Base-by-base conservation (phyloP, 2,113 vertebrate genomes). In the Lepus timidus region DNA sequence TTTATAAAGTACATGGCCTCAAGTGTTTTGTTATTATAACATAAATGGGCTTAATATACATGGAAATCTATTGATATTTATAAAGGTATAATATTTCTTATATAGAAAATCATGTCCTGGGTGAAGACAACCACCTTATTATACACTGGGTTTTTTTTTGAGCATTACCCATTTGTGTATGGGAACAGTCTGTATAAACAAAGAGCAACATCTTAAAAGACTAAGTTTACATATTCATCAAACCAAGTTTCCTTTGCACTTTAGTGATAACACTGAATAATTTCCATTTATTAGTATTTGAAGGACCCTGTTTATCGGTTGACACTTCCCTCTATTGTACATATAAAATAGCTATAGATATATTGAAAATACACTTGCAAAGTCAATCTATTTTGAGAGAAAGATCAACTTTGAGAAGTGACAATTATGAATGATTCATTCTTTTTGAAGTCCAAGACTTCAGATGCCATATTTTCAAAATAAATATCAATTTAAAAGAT, bases 391-490 rank as follows among this genome's bases (percentile, higher is more conserved):
- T 84, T 84, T 58, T 19, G 19, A 85, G 33, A 29, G 25, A 70
- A 94, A 94, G 36, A 68, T 2, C 1, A 82, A 39, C 14, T 84
- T 75, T 78, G 52, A 36, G 49, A 90, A 84, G 74, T 52, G 9
- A 58, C 31, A 93, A 55, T 19, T 33, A 88, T 29, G 90, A 91
- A 39, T 92, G 62, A 92, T 65, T 74, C 20, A 88, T 62, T 78
- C 6, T 20, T 68, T 86, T 70, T 44, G 31, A 86, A 81, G 23
- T 68, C 70, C 33, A 84, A 84, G 39, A 68, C 20, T 23, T 92
- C 93, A 83, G 71, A 90, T 74, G 33, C 0, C 14, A 10, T 74
- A 70, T 89, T 84, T 86, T 86, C 58, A 96, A 84, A 93, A 64
- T 61, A 64, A 82, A 85, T 67, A 74, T 86, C 90, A 73, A 39